phyloP scores from a whole-genome alignment of 2,888 invertebrate genomes.

The Meteorus cinctellus region DNA sequence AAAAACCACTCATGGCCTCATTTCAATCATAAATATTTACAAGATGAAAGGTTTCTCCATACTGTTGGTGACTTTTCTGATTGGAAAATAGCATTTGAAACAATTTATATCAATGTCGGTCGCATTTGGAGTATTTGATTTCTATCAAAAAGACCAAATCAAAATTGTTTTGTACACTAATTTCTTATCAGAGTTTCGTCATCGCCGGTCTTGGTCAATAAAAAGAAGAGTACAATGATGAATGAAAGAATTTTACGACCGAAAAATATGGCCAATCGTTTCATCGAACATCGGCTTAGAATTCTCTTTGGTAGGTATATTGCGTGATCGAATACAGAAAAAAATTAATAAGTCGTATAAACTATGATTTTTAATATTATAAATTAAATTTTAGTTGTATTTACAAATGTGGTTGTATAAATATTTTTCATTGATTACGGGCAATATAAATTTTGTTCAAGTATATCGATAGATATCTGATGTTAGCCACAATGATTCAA shows the following conservation, averaged over 20 bases:
- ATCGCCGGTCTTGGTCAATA: background rate
- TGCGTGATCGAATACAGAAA: slow-evolving; percentile 15
- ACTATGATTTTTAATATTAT: slow-evolving; percentile 20
- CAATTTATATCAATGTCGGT: too few relatives aligned
- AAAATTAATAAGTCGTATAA: background rate
- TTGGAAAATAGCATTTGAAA: background rate
- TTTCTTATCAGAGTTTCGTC: too few relatives aligned
- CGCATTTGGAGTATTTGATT: too few relatives aligned
- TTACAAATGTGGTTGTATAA: slow-evolving; percentile 29
- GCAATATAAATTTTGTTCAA: background rate
- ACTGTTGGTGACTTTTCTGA: too few relatives aligned
- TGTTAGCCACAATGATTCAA: background rate
- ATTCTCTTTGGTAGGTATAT: slow-evolving; percentile 25
- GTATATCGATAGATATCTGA: background rate
- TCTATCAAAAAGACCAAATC: too few relatives aligned
- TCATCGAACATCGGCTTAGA: slow-evolving; percentile 3
- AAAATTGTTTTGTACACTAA: too few relatives aligned
- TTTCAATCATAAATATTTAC: background rate
- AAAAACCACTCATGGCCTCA: background rate
- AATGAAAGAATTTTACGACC: slow-evolving; percentile 2
- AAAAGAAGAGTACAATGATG: background rate
- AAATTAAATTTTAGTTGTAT: slow-evolving; percentile 3
- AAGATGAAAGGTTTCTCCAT: too few relatives aligned
- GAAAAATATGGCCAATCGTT: background rate
- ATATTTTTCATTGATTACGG: slow-evolving; percentile 32